Base-by-base conservation (phyloP, 2,113 vertebrate genomes). In the Strix aluco region DNA sequence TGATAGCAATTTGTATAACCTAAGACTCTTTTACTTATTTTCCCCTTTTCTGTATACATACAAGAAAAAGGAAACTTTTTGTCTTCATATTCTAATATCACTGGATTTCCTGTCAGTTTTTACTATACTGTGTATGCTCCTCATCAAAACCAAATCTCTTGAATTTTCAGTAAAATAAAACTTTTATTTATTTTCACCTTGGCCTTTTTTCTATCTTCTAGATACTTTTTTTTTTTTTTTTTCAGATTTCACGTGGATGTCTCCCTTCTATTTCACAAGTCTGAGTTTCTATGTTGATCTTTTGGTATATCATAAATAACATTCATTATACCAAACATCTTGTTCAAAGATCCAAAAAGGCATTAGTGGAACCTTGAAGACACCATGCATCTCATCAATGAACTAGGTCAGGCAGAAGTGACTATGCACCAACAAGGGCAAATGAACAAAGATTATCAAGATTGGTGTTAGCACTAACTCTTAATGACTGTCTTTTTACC, bases 201-300 rank as follows among this genome's bases (percentile, higher is more conserved):
- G 49, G 2, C 9, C 5, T 69, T 5, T 82, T 75, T 83, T 69
- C 42, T 55, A 8, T 42, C 5, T 4, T 57, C 5, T 51, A 65
- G 15, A 3, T 63, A 12, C 1, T 17, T 22, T 3, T 2, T 13
- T 59, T 27, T 16, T 34, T 54, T 34, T 13, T 23, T 3, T 1
- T 12, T 3, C 2, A 63, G n/a, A 36, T 11, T 88, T 62, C 26
- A 34, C 9, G 13, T 16, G 4, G 20, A 90, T 52, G 1, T 38
- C 12, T 55, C 17, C 32, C 4, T 63, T 66, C 10, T 91, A 3
- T 55, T 86, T 74, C 67, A 61, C 4, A 15, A 16, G 32, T 47
- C 47, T 49, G 36, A 84, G 5, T 69, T 90, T 82, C 80, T 38
- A 30, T 2, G 0, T n/a, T 42, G 4, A 2, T 67, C 1, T 59